These are phyloP conservation scores for Cetonia aurata DNA, from an alignment of 2,888 invertebrate genomes.

Conservation along the genomic window DNA sequence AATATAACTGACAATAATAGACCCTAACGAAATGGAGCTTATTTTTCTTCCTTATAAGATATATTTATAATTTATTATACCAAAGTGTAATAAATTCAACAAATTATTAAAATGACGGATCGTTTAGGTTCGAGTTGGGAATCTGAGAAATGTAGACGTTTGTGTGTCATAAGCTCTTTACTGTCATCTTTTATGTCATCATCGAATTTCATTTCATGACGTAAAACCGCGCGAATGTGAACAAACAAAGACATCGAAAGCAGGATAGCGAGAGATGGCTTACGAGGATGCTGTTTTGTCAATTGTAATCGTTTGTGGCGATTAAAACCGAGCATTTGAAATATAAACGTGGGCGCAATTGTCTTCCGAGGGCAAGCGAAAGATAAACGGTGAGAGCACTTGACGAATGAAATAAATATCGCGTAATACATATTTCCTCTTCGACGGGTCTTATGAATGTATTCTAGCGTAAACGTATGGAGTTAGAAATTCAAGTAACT, in stretches of 20 bases:
- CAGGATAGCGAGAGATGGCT: background rate
- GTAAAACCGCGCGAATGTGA: no score
- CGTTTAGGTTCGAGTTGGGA: no score
- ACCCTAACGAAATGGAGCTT: no score
- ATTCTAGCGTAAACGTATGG: background rate
- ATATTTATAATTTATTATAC: no score
- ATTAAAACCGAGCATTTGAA: constrained; percentile 34
- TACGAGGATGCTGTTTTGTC: constrained; percentile 25
- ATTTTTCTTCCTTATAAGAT: no score
- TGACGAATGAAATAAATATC: constrained; percentile 17
- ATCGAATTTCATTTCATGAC: constrained; percentile 22
- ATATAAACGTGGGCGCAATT: constrained; percentile 30
- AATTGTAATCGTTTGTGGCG: constrained; percentile 30
- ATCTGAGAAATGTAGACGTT: no score
- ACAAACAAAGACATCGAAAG: constrained; percentile 21
- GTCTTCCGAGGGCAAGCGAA: constrained; percentile 10
- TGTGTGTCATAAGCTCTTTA: no score
- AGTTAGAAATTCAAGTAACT: background rate
- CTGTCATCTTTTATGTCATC: no score
- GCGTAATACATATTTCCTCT: constrained; percentile 15
- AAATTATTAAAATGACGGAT: no score
- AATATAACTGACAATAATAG: no score
- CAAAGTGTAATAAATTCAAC: no score
- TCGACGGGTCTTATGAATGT: background rate
- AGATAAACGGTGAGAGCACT: constrained; percentile 11